Base-by-base conservation (phyloP, 37 sponge, comb jelly and placozoan species). In the Agelas oroides region DNA sequence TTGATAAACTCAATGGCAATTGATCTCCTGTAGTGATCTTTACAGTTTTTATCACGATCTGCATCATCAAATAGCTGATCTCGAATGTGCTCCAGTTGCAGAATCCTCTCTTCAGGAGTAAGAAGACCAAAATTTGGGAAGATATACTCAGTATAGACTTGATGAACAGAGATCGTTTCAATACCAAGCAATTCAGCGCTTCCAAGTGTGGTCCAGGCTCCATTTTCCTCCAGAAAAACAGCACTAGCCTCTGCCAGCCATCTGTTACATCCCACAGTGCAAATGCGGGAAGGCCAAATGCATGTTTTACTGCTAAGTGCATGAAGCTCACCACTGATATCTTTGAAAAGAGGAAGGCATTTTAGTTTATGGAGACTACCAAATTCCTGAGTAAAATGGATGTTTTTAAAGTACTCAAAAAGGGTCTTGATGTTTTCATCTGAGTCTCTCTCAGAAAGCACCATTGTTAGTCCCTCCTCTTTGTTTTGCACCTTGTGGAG, bases 281-380 rank as follows among this genome's bases (percentile, higher is more conserved):
- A 81, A 5, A 55, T 30, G 0, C 39, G 13, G 16, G 14, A 58
- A 23, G 81, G 81, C 91, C 91, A 90, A 17, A 74, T 57, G 20
- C 24, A 84, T 0, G 72, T 82, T 46, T 41, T 71, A 0, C 70
- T 82, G 19, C 20, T 17, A 36, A 81, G 25, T 61, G 70, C 0
- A 57, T 15, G 36, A 35, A 80, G 59, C 3, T 39, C 28, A 0
- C 86, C 86, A 53, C 33, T 37, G 2, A 90, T 55, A 35, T 77
- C 63, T 55, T 80, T 69, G 60, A 85, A 90, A 1, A 90, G 27
- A 40, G 91, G 91, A 15, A 90, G 66, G 5, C 25, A 76, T 46
- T 77, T 77, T 24, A 84, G 32, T 1, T 53, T 13, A 11, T 84
- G 6, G 14, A 68, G 31, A 14, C 63, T 59, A 27, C 39, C 61